These are phyloP conservation scores for Martes martes DNA, from an alignment of 2,113 vertebrate genomes.

Conservation along the genomic window DNA sequence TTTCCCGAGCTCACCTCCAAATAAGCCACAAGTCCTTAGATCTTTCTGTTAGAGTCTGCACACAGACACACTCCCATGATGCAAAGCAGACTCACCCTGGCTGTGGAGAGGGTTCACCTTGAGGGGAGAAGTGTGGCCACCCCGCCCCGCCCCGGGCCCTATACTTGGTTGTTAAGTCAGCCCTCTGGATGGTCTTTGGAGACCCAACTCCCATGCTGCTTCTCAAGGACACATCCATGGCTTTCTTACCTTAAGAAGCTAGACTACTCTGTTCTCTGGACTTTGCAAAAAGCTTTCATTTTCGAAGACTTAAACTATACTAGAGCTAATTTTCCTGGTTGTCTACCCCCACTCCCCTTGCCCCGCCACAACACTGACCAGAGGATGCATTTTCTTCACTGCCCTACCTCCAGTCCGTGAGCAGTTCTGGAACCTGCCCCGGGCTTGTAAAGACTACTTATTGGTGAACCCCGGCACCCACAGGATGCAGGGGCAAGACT, in stretches of 20 bases:
- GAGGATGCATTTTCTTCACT: fast-evolving
- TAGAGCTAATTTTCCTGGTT: not conserved
- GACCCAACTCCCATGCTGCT: not conserved
- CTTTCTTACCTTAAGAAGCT: not conserved
- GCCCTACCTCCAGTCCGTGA: not conserved
- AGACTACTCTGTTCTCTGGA: not conserved
- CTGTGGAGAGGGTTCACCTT: fast-evolving
- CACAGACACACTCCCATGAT: not conserved
- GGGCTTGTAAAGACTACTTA: not conserved
- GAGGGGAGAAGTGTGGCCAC: not conserved
- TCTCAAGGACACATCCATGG: not conserved
- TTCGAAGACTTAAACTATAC: not conserved
- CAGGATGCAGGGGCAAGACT: not conserved
- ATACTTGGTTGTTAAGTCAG: not conserved
- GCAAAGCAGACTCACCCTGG: not conserved
- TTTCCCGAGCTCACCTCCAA: not conserved
- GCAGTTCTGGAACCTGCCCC: no score
- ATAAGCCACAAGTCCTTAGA: not conserved
- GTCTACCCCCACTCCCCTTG: not conserved
- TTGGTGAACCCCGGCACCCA: not conserved
- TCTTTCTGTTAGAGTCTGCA: not conserved
- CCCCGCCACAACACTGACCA: not conserved
- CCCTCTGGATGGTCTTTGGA: not conserved
- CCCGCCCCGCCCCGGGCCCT: not conserved
- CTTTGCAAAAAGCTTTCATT: not conserved